These are phyloP conservation scores for Drosophila quadrilineata DNA, from an alignment of 1,140 invertebrate species.

Conservation along the genomic window DNA sequence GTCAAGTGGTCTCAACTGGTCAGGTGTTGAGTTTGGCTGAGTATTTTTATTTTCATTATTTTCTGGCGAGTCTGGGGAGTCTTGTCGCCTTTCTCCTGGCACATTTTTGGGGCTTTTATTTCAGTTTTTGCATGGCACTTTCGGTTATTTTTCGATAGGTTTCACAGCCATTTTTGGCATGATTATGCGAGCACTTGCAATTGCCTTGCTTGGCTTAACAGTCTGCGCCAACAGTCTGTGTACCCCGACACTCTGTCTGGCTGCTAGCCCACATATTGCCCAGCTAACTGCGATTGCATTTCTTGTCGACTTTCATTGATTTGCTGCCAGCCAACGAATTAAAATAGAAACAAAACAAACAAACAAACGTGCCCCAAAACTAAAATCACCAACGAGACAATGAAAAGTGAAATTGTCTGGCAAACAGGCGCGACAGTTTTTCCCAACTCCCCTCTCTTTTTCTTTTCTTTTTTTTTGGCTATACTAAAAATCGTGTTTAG, in stretches of 20 bases:
- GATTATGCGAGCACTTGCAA: conserved; percentile 71
- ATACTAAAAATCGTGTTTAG: conserved; percentile 5
- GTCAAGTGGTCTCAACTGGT: neutral
- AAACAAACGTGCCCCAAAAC: conserved; percentile 42
- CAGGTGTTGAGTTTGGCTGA: conserved; percentile 15
- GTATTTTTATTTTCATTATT: neutral
- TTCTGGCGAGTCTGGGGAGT: neutral
- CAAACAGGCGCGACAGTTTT: conserved; percentile 8
- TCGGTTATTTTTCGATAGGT: conserved; percentile 28
- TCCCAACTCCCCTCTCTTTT: neutral
- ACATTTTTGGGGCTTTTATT: too few species aligned
- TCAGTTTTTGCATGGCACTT: conserved; percentile 24
- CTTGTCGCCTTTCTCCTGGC: conserved; percentile 45
- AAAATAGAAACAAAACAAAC: conserved; percentile 33
- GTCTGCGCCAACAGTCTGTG: neutral
- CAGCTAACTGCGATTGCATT: conserved; percentile 22
- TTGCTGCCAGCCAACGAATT: conserved; percentile 38
- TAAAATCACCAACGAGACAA: conserved; percentile 17
- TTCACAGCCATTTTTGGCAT: conserved; percentile 61
- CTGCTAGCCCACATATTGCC: conserved; percentile 20
- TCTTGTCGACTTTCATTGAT: conserved; percentile 57
- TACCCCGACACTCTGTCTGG: neutral
- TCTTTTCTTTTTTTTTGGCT: neutral
- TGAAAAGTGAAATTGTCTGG: conserved; percentile 40
- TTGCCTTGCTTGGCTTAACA: conserved; percentile 21